phyloP scores from a whole-genome alignment of 1,140 invertebrate species.

The Agrilus planipennis region DNA sequence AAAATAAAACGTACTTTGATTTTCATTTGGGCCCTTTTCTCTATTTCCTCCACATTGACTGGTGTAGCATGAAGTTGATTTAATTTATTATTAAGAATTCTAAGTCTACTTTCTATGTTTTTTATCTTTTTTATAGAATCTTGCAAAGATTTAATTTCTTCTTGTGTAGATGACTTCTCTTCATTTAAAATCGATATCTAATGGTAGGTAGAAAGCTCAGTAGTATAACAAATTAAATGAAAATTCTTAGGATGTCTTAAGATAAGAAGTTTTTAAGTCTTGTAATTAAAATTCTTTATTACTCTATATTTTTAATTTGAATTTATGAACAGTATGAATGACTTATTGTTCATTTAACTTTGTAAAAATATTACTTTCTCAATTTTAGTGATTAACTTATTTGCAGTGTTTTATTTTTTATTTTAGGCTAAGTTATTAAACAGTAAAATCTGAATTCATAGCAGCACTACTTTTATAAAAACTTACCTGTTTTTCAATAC shows the following conservation, averaged over 20 bases:
- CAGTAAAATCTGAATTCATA: slow-evolving; percentile 22
- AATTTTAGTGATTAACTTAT: too few relatives aligned
- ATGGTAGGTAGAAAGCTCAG: too few relatives aligned
- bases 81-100: slow-evolving; percentile 8
- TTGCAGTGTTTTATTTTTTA: too few relatives aligned
- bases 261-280: too few relatives aligned
- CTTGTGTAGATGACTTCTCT: not conserved
- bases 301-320: too few relatives aligned
- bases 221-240: too few relatives aligned
- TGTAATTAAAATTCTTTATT: too few relatives aligned
- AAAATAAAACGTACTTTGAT: slow-evolving; percentile 9
- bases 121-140: slow-evolving; percentile 8
- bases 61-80: slow-evolving; percentile 8
- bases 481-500: slow-evolving; percentile 2
- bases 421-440: too few relatives aligned
- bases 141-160: slow-evolving; percentile 8
- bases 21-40: slow-evolving; percentile 10
- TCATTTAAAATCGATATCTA: slow-evolving; percentile 8
- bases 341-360: too few relatives aligned
- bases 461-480: not conserved
- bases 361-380: too few relatives aligned
- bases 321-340: too few relatives aligned
- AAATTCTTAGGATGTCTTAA: too few relatives aligned
- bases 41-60: slow-evolving; percentile 11
- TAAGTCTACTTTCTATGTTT: slow-evolving; percentile 12